Base-by-base conservation (phyloP, 1,140 invertebrate genomes). In the Octopus bimaculoides region DNA sequence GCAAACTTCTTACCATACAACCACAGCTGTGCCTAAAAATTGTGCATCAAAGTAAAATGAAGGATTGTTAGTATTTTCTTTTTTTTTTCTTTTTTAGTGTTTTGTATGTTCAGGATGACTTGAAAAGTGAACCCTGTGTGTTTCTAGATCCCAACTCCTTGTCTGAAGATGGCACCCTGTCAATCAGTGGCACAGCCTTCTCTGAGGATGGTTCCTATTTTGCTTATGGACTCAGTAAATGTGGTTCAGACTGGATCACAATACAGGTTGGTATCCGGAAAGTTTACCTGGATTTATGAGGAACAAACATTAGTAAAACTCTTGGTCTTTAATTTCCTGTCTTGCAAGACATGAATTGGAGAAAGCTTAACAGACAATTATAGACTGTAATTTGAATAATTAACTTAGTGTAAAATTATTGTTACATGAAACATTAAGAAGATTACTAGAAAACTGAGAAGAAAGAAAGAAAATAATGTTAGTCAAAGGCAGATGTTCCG, bases 141-240 rank as follows among this genome's bases (percentile, higher is more conserved):
- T 99, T 99, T 90, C 91, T 99, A 7, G 97, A 99, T 91, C 97
- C 97, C 0, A 99, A 99, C 91, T 92, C 91, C 9, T 90, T 99
- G 20, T 98, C 97, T 0, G 93, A 94, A 53, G 98, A 99, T 92
- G 98, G 98, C 56, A 98, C 97, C 3, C 92, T 97, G 41, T 94
- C 97, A 4, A 90, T 99, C 20, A 92, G 93, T 0, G 92, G 92
- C 69, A 94, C 92, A 74, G 90, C 93, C 56, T 99, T 98, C 90
- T 97, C 96, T 3, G 94, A 98, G 87, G 94, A 99, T 92, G 97
- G 97, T 5, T 92, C 92, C 84, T 94, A 93, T 71, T 95, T 96
- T 91, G 96, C 97, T 0, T 99, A 98, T 91, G 96, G 94, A 6
- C 91, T 99, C 0, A 97, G 95, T 85, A 93, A 93, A 78, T 97